A percentile compares a stretch with the other conserved stretches of the same genome.
Conservation (phyloP, 2,113 vertebrate species). For the Passerina amoena region DNA sequence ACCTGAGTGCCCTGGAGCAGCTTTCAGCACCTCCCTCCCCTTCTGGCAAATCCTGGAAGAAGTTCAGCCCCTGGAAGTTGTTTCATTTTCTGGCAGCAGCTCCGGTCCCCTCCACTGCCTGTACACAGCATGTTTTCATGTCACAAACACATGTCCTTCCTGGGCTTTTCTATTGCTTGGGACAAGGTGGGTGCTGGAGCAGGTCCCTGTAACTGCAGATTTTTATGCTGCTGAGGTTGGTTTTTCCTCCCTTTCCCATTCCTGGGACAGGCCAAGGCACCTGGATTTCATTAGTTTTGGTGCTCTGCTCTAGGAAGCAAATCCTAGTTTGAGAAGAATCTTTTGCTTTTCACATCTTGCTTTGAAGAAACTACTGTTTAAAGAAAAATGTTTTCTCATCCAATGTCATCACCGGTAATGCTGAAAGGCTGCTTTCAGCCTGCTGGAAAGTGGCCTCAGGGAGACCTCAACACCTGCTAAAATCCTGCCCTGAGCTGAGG, state of each 20-base stretch:
- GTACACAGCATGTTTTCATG: accelerated
- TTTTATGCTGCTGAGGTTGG: not conserved
- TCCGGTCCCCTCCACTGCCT: not conserved
- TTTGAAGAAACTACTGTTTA: slow-evolving; percentile 28
- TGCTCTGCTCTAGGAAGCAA: not conserved
- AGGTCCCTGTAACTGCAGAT: not conserved
- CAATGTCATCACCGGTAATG: not conserved
- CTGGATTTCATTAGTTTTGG: slow-evolving; percentile 38
- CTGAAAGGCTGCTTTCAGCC: slow-evolving; percentile 52
- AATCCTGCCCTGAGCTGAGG: not conserved
- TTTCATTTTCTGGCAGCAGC: not conserved
- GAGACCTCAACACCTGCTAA: slow-evolving; percentile 41
- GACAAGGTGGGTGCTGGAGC: not conserved
- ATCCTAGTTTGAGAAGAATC: not conserved
- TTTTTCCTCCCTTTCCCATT: not conserved
- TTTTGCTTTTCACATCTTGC: not conserved
- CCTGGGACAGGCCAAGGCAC: slow-evolving; percentile 1
- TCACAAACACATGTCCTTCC: not conserved
- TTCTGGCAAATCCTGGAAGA: not conserved
- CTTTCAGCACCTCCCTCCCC: not conserved
- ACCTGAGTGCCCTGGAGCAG: not conserved
- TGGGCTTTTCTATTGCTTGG: not conserved
- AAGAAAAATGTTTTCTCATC: slow-evolving; percentile 33
- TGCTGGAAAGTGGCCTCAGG: not conserved
- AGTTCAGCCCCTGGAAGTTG: not conserved